Conservation (phyloP, 2,888 invertebrate genomes). For the Sarcophaga carnaria region DNA sequence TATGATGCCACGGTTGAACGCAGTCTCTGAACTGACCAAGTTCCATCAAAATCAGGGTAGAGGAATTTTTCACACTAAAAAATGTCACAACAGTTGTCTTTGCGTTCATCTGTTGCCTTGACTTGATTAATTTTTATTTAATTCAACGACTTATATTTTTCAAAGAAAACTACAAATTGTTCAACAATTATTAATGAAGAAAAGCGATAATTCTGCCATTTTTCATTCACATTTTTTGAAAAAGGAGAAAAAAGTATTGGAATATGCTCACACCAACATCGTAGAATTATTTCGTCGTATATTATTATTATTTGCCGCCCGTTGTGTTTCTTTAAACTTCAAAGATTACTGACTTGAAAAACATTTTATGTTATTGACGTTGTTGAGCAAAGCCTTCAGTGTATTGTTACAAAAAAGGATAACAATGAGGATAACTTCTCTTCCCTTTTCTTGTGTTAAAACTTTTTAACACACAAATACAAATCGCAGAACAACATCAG, state of each 20-base stretch:
- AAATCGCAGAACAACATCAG: too few relatives aligned
- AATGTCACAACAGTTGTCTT: fast-evolving
- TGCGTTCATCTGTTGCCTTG: too few relatives aligned
- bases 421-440: background rate
- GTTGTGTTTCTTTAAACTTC: background rate
- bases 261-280: background rate
- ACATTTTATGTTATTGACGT: background rate
- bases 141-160: too few relatives aligned
- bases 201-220: background rate
- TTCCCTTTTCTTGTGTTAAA: too few relatives aligned
- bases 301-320: constrained; percentile 1
- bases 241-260: too few relatives aligned
- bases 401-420: constrained; percentile 25
- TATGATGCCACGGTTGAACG: too few relatives aligned
- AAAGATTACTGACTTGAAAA: constrained; percentile 14
- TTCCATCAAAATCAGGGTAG: too few relatives aligned
- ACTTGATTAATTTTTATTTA: too few relatives aligned
- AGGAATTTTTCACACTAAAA: too few relatives aligned
- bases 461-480: too few relatives aligned
- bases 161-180: constrained; percentile 3
- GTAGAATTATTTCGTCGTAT: background rate
- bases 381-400: constrained; percentile 29
- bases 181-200: constrained; percentile 3
- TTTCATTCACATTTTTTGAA: too few relatives aligned
- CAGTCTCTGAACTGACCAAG: too few relatives aligned